Percentiles rank a stretch among this genome's conserved stretches.
Conservation (phyloP, 2,888 invertebrate genomes). For the Limnephilus marmoratus region DNA sequence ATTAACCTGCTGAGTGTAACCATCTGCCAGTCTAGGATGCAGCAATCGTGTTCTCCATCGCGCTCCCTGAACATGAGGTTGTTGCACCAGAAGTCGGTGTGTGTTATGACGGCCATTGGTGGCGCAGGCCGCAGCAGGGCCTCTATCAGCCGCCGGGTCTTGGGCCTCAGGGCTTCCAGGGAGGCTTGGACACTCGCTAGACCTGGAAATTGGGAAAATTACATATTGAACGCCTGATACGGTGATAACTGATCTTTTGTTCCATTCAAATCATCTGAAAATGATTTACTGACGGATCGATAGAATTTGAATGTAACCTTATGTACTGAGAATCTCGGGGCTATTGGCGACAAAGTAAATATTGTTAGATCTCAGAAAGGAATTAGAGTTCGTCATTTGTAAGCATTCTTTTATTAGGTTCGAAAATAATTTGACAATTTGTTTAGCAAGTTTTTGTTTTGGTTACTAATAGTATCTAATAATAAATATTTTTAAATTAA, state of each 20-base stretch:
- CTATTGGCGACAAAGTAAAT: too few relatives aligned
- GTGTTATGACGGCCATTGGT: conserved; percentile 86
- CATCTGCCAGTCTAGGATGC: conserved; percentile 91
- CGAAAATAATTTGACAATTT: too few relatives aligned
- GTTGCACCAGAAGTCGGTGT: conserved; percentile 91
- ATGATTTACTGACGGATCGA: neutral
- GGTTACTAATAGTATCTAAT: too few relatives aligned
- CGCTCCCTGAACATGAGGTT: conserved; percentile 83
- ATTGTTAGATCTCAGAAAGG: too few relatives aligned
- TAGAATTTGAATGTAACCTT: neutral
- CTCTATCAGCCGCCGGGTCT: conserved; percentile 85
- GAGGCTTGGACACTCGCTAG: conserved; percentile 75
- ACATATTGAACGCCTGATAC: neutral
- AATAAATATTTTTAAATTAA: too few relatives aligned
- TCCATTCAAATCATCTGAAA: neutral
- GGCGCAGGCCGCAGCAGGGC: conserved; percentile 84
- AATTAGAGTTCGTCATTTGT: too few relatives aligned
- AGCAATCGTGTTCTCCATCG: conserved; percentile 78
- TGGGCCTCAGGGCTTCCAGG: conserved; percentile 81
- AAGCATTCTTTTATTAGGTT: too few relatives aligned
- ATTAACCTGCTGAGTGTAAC: conserved; percentile 81
- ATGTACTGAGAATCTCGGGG: too few relatives aligned
- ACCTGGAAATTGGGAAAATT: conserved; percentile 49
- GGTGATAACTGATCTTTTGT: too few relatives aligned
- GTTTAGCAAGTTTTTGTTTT: too few relatives aligned